A percentile compares a stretch with the other conserved stretches of the same genome.
Conservation (phyloP, 1,140 invertebrate species). For the Choristoneura fumiferana region DNA sequence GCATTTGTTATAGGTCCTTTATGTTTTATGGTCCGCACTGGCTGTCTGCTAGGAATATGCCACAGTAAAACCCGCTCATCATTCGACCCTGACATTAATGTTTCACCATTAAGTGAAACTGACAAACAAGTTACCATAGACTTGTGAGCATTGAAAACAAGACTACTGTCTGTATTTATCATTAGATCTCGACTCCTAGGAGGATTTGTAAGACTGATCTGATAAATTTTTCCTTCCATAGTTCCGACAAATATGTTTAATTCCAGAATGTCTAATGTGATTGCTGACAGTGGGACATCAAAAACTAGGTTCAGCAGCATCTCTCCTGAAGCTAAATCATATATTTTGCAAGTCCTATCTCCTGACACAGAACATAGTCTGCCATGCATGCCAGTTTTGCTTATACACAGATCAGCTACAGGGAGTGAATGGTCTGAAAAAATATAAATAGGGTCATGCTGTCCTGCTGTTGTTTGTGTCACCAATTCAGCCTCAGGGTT, state of each 20-base stretch:
- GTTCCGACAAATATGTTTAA: conserved; percentile 86
- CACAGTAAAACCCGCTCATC: conserved; percentile 88
- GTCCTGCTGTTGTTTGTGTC: conserved; percentile 75
- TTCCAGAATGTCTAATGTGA: conserved; percentile 86
- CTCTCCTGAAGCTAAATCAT: conserved; percentile 83
- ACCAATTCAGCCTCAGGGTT: conserved; percentile 66
- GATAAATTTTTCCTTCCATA: conserved; percentile 83
- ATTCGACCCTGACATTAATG: conserved; percentile 86
- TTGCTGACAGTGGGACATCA: conserved; percentile 83
- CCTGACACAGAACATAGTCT: conserved; percentile 87
- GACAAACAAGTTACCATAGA: conserved; percentile 84
- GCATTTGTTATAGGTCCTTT: conserved; percentile 87
- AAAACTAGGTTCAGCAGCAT: conserved; percentile 87
- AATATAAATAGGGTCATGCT: conserved; percentile 82
- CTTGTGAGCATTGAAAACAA: conserved; percentile 81
- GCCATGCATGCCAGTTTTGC: conserved; percentile 80
- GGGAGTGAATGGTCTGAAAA: conserved; percentile 88
- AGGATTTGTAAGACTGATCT: conserved; percentile 82
- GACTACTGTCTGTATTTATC: conserved; percentile 70
- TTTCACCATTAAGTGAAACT: conserved; percentile 83
- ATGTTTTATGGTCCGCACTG: conserved; percentile 83
- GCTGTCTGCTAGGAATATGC: conserved; percentile 87
- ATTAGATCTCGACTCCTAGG: conserved; percentile 84
- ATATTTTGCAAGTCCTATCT: conserved; percentile 91
- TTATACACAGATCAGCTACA: conserved; percentile 86